Conservation (phyloP, 2,888 invertebrate species). For the Phengaris arion region DNA sequence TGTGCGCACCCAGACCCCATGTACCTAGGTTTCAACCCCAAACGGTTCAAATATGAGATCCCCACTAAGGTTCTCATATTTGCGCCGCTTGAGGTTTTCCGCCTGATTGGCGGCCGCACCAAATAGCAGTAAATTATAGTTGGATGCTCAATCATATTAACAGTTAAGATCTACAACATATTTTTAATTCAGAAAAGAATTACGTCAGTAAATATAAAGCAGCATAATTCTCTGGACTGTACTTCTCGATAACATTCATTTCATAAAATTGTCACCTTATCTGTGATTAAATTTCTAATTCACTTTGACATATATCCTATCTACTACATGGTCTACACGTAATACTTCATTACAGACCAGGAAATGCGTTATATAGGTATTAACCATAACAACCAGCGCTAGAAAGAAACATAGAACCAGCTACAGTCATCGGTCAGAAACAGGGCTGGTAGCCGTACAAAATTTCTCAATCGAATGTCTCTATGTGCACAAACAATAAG, state of each 20-base stretch:
- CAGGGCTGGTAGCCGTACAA: constrained; percentile 42
- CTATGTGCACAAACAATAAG: background rate
- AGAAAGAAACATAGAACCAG: constrained; percentile 41
- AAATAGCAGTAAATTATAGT: too few species aligned
- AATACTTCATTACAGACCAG: constrained; percentile 8
- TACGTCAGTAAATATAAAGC: background rate
- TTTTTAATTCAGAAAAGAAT: too few species aligned
- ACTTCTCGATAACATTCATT: constrained; percentile 1
- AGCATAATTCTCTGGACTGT: background rate
- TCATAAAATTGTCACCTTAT: constrained; percentile 12
- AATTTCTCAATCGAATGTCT: background rate
- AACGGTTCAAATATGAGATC: too few species aligned
- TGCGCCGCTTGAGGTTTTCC: too few species aligned
- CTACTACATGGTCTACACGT: background rate
- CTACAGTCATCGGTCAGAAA: constrained; percentile 53
- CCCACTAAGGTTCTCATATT: too few species aligned
- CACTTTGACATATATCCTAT: constrained; percentile 13
- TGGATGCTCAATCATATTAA: background rate
- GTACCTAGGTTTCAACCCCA: too few species aligned
- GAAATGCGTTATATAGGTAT: constrained; percentile 20
- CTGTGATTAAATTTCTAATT: constrained; percentile 10
- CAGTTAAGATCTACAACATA: background rate
- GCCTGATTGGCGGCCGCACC: too few species aligned
- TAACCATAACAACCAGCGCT: constrained; percentile 28
- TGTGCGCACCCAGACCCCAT: too few species aligned